Evolutionary conservation across 2,888 invertebrate genomes (phyloP), one percentile per base, ranked within the genome.

Genomic region (Drosophila anceps): DNA sequence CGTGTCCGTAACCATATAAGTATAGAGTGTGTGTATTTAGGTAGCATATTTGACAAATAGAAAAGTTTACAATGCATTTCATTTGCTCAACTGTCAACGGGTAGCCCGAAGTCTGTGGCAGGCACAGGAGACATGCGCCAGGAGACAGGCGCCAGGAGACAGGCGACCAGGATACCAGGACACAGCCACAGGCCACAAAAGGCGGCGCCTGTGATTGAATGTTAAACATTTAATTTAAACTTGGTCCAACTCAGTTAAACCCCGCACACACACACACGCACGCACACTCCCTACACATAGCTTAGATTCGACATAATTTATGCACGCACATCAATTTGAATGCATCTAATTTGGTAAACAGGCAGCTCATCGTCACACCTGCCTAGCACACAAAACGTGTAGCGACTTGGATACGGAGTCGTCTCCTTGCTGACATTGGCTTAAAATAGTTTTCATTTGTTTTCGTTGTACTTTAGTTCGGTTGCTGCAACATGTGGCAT

Each of bases 261-360:
- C n/a, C 18, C 46, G n/a, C 48, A 61, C 9, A 15, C 24, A 35
- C 46, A 20, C 35, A n/a, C 24, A 51, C 43, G 48, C 35, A 48
- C 15, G 44, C 29, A 13, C 44, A 12, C 15, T 18, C n/a, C 48
- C 24, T 10, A 35, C 31, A 53, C 39, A 50, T 13, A 48, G 58
- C 69, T 74, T 48, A 72, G 79, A 67, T 79, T 81, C 53, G 48
- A 72, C 79, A 79, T 86, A 86, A 86, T 86, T 86, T 88, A 86
- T 86, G 90, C 90, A 82, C 78, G 83, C 81, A 88, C 88, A 86
- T 86, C 86, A 86, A 90, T 86, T 85, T 82, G 73, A 84, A 89
- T 85, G 88, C 90, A 85, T 87, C 85, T 85, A 89, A 85, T 89
- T 89, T 85, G 80, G 84, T 88, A 84, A 84, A 89, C 87, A 84